phyloP scores from a whole-genome alignment of 1,140 invertebrate species.

The Drosophila leontia region DNA sequence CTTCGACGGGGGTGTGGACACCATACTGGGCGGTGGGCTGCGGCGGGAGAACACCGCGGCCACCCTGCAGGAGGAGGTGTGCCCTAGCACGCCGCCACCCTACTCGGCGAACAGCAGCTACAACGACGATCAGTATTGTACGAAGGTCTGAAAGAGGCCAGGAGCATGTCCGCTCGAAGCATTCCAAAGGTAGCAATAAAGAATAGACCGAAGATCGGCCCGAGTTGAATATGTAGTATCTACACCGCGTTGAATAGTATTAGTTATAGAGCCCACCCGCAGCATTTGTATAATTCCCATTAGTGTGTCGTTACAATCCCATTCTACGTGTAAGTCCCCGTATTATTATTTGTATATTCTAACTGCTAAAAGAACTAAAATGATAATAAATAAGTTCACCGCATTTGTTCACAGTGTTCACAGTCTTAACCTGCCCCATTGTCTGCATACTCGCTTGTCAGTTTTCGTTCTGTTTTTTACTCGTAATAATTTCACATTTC shows the following conservation, averaged over 20 bases:
- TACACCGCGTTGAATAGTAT: slow-evolving; percentile 9
- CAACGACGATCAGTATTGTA: slow-evolving; percentile 70
- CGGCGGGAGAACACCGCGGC: slow-evolving; percentile 68
- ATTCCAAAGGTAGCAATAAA: slow-evolving; percentile 64
- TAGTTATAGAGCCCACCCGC: slow-evolving; percentile 11
- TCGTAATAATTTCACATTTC: slow-evolving; percentile 13
- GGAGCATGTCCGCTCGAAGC: neutral
- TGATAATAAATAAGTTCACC: slow-evolving; percentile 22
- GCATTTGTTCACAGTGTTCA: slow-evolving; percentile 5
- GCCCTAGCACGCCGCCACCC: slow-evolving; percentile 68
- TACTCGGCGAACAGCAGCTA: slow-evolving; percentile 62
- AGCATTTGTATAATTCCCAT: slow-evolving; percentile 38
- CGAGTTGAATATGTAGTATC: slow-evolving; percentile 21
- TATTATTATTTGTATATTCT: slow-evolving; percentile 30
- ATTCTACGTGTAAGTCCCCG: slow-evolving; percentile 19
- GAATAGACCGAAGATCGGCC: neutral
- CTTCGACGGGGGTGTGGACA: slow-evolving; percentile 6
- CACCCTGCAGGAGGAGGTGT: slow-evolving; percentile 74
- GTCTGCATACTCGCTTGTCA: slow-evolving; percentile 18
- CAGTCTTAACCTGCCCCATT: slow-evolving; percentile 9
- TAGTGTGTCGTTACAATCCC: slow-evolving; percentile 3
- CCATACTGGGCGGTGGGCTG: slow-evolving; percentile 35
- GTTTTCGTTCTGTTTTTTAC: neutral
- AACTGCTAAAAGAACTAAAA: slow-evolving; percentile 14
- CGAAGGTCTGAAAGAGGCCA: slow-evolving; percentile 50